A percentile compares a stretch with the other conserved stretches of the same genome.
phyloP scores from a whole-genome alignment of 1,140 invertebrate species.

The Papilio polyxenes region DNA sequence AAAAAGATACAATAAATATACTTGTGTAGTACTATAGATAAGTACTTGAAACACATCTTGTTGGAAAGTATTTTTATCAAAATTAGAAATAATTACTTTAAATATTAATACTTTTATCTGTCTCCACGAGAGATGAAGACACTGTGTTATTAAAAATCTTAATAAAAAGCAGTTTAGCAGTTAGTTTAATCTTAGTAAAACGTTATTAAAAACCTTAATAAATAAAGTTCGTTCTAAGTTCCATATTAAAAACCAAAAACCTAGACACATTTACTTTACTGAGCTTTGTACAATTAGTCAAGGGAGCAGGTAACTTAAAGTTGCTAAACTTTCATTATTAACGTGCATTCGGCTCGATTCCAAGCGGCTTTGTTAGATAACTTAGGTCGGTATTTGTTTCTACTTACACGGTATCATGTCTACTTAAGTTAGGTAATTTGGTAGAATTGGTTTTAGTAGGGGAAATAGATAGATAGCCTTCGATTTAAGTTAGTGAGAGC shows the following conservation, averaged over 20 bases:
- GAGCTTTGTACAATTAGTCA: neutral
- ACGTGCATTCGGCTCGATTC: constrained; percentile 46
- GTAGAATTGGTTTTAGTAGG: neutral
- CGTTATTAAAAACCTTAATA: no score
- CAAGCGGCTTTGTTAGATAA: constrained; percentile 6
- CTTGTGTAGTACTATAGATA: no score
- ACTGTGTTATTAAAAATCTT: no score
- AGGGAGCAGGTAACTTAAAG: constrained; percentile 7
- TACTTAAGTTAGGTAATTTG: constrained; percentile 18
- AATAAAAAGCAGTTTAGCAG: no score
- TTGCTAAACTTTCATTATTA: constrained; percentile 49
- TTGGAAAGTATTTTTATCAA: no score
- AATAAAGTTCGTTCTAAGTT: neutral
- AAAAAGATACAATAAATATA: no score
- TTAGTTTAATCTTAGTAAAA: no score
- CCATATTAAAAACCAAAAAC: neutral
- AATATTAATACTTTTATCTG: no score
- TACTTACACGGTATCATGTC: constrained; percentile 11
- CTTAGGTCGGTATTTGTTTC: constrained; percentile 2
- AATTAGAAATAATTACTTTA: no score
- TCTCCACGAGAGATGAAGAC: no score
- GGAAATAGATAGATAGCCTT: neutral
- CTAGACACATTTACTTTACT: constrained; percentile 1
- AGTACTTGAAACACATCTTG: no score
- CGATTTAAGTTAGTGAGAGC: neutral